Evolutionary conservation across 2,888 invertebrate species (phyloP).

Genomic region (Ectemnius lituratus): DNA sequence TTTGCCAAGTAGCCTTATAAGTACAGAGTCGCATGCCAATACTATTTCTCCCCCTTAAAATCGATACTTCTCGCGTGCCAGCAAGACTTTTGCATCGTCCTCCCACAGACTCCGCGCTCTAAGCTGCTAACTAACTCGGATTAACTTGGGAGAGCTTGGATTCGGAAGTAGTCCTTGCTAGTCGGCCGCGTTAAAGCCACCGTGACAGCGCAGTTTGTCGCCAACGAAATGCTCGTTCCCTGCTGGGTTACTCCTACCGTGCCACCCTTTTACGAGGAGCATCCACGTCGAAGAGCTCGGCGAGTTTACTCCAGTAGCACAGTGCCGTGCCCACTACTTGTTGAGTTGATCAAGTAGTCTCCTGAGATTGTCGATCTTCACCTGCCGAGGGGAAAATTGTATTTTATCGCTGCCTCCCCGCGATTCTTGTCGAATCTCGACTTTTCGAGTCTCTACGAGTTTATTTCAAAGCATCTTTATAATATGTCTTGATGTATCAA

Average conservation of each 20-base stretch:
- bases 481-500: too few relatives aligned
- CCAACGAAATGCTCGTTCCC: constrained; percentile 4
- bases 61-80: constrained; percentile 49
- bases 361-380: too few relatives aligned
- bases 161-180: constrained; percentile 40
- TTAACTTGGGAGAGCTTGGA: constrained; percentile 55
- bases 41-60: constrained; percentile 35
- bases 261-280: constrained; percentile 32
- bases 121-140: constrained; percentile 48
- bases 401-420: too few relatives aligned
- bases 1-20: too few relatives aligned
- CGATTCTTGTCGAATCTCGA: too few relatives aligned
- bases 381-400: too few relatives aligned
- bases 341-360: constrained; percentile 43
- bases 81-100: constrained; percentile 45
- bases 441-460: too few relatives aligned
- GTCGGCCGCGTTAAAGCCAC: constrained; percentile 43
- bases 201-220: constrained; percentile 28
- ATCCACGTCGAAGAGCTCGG: constrained; percentile 24
- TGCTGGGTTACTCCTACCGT: neutral
- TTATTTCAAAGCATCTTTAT: too few relatives aligned
- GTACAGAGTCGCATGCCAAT: constrained; percentile 25
- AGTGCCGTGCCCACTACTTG: constrained; percentile 28
- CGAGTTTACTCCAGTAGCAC: constrained; percentile 38
- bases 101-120: constrained; percentile 27